Percentiles rank a stretch among this genome's conserved stretches.
phyloP scores from a whole-genome alignment of 2,113 vertebrate species.

The human (Homo sapiens) region DNA sequence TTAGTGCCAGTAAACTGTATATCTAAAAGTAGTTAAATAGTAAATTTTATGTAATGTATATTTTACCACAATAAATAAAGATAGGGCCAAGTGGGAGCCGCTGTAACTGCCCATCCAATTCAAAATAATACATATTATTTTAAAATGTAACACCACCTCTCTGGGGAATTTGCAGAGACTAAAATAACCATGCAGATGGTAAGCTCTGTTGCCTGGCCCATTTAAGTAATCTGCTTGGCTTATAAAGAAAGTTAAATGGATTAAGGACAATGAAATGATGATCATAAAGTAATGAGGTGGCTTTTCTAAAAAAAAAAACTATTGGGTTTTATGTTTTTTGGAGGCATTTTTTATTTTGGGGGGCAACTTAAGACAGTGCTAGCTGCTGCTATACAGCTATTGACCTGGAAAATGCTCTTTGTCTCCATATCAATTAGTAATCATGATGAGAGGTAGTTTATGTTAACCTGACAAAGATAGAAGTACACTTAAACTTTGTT shows the following conservation, averaged over 20 bases:
- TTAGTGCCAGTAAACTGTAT: background rate
- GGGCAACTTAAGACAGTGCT: background rate
- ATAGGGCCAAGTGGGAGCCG: background rate
- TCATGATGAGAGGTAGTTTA: background rate
- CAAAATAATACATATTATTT: background rate
- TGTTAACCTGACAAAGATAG: background rate
- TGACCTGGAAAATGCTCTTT: background rate
- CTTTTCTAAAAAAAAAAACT: background rate
- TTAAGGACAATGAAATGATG: background rate
- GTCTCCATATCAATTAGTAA: background rate
- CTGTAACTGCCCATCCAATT: background rate
- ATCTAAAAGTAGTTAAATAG: background rate
- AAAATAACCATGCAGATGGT: background rate
- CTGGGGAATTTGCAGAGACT: background rate
- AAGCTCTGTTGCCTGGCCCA: background rate
- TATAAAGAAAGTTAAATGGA: background rate
- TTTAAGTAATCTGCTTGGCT: conserved; percentile 14
- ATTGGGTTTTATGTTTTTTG: background rate
- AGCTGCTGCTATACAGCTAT: background rate
- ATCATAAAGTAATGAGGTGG: conserved; percentile 3
- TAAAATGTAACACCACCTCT: background rate
- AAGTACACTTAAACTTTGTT: background rate
- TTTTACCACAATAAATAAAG: background rate
- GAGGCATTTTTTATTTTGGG: background rate
- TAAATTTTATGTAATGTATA: background rate